These are phyloP conservation scores for Athalia cordata DNA, from an alignment of 2,888 invertebrate species.

Conservation along the genomic window DNA sequence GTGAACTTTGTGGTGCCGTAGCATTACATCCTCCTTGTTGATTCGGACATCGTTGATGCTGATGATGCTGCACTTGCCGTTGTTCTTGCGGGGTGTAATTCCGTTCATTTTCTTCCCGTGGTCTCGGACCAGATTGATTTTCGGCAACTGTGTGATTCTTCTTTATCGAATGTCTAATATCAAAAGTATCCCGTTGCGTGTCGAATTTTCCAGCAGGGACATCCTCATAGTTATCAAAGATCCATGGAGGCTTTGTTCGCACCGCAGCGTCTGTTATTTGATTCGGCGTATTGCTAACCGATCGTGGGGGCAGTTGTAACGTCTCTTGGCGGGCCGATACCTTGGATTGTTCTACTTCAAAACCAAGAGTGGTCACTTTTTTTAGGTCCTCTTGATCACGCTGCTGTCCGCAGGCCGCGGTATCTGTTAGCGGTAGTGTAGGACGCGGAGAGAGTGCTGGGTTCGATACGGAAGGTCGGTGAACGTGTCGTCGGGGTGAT, in stretches of 20 bases:
- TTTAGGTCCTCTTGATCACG: background rate
- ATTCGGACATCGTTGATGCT: slow-evolving; percentile 27
- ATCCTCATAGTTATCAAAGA: slow-evolving; percentile 6
- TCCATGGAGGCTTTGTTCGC: slow-evolving; percentile 4
- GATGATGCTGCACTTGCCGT: slow-evolving; percentile 8
- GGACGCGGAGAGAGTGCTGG: background rate
- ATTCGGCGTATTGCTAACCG: background rate
- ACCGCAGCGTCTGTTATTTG: background rate
- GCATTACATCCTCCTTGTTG: background rate
- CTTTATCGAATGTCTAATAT: slow-evolving; percentile 1
- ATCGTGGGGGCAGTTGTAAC: background rate
- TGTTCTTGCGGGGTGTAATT: slow-evolving; percentile 8
- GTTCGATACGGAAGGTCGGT: slow-evolving; percentile 58
- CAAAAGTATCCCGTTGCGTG: background rate
- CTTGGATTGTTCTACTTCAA: background rate
- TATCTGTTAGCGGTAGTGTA: background rate
- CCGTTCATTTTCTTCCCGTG: background rate
- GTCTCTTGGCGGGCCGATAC: background rate
- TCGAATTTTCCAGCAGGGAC: slow-evolving; percentile 31
- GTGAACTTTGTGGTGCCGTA: slow-evolving; percentile 43
- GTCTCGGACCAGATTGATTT: background rate
- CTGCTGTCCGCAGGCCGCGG: background rate
- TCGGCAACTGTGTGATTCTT: background rate
- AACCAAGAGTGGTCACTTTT: background rate
- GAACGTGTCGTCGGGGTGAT: slow-evolving; percentile 46